Percentiles rank a stretch among this genome's conserved stretches.
Conservation (phyloP, 2,888 invertebrate genomes). For the Scelioninae gen. 1 region DNA sequence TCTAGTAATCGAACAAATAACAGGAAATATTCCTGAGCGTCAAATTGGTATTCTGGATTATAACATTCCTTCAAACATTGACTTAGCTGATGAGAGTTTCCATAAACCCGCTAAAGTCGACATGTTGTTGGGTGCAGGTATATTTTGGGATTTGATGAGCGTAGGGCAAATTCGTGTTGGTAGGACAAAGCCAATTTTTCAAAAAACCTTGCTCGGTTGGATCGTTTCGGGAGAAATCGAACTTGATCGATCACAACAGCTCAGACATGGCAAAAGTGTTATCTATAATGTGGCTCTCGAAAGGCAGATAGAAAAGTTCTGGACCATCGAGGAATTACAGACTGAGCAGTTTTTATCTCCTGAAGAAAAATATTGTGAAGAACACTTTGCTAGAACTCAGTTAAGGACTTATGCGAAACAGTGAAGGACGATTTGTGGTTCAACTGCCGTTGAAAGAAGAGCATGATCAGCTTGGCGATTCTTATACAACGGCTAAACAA, state of each 20-base stretch:
- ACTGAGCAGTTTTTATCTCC: slow-evolving; percentile 14
- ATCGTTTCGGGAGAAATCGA: slow-evolving; percentile 31
- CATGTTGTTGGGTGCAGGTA: slow-evolving; percentile 19
- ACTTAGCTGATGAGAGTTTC: slow-evolving; percentile 23
- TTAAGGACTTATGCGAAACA: slow-evolving; percentile 26
- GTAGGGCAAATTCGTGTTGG: slow-evolving; percentile 17
- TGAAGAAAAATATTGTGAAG: slow-evolving; percentile 67
- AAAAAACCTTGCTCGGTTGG: slow-evolving; percentile 42
- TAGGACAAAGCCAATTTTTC: slow-evolving; percentile 41
- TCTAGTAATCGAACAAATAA: slow-evolving; percentile 12
- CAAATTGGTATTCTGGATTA: background rate
- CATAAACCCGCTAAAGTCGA: slow-evolving; percentile 6
- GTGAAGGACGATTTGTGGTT: slow-evolving; percentile 53
- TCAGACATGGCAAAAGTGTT: background rate
- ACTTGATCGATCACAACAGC: background rate
- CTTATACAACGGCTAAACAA: background rate
- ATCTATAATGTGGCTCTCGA: slow-evolving; percentile 8
- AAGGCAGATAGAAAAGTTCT: slow-evolving; percentile 63
- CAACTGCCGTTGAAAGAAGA: slow-evolving; percentile 30
- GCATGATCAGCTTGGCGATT: slow-evolving; percentile 9
- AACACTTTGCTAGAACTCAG: slow-evolving; percentile 53
- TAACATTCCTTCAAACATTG: slow-evolving; percentile 17
- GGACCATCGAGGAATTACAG: slow-evolving; percentile 63
- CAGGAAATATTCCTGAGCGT: slow-evolving; percentile 2
- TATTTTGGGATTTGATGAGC: slow-evolving; percentile 28